Base-by-base conservation (phyloP, 1,140 invertebrate species). In the Drosophila tropicalis region DNA sequence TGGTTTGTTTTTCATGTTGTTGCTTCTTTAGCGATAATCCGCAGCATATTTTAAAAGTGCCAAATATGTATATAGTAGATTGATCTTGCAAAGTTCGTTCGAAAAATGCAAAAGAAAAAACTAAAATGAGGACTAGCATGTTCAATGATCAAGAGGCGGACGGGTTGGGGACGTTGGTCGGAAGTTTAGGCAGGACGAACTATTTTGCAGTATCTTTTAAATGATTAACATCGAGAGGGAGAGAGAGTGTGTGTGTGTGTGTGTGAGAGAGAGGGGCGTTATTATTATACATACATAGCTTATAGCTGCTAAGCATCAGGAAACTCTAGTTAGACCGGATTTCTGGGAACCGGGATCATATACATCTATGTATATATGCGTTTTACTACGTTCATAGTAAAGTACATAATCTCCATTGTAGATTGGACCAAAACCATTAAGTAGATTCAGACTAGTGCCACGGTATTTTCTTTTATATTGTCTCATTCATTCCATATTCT, bases 391-490 rank as follows among this genome's bases (percentile, higher is more conserved):
- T 90, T 91, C 90, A 91, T 91, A 91, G 90, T 91, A 91, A 91
- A 91, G 90, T 91, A 91, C 90, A 91, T 91, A 91, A 91, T 91
- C 82, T 90, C 90, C 90, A 91, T 91, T 71, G 90, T 86, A 91
- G 87, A 91, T 90, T 91, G 90, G 90, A 90, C 90, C 85, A 91
- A 91, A 91, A 91, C 90, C 90, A 91, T 91, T 91, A 91, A 91
- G 84, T 80, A 86, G 90, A 91, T 91, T 91, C 90, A 80, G 72
- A 79, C 90, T 86, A 81, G 72, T 91, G 90, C 85, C 76, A 72
- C 76, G 82, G 84, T 81, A 82, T 81, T 76, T 84, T 63, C 22
- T 55, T 61, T 10, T 10, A 3, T 47, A 36, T 29, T 34, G 5
- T 29, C 29, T 29, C 36, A 39, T 39, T 67, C 7, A 9, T 60